Base-by-base conservation (phyloP, 2,888 invertebrate genomes). In the Heliconius hortense region DNA sequence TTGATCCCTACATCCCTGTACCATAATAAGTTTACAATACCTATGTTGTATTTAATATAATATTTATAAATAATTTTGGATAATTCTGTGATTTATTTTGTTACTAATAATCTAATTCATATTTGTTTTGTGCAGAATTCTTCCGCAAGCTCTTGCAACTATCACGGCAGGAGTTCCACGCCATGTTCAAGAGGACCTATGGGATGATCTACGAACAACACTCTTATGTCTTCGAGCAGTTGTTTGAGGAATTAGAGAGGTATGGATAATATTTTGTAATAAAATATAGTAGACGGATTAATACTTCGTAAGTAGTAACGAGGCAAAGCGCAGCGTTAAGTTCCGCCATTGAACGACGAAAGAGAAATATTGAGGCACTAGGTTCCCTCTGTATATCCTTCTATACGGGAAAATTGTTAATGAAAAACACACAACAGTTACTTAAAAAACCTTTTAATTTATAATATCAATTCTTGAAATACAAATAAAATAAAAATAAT, bases 131-230 rank as follows among this genome's bases (percentile, higher is more conserved):
- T 95, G n/a, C 96, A 98, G 98, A 96, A 85, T 97, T 97, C 91
- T 99, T 99, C 95, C 96, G 96, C 83, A 96, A 97, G 81, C 95
- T 99, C 84, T 94, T 99, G 89, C 95, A 95, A 82, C 96, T 96
- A 81, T 98, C 98, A 31, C 96, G 97, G 83, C 95, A 95, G 81
- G 98, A 97, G 87, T 98, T 99, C 89, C 98, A 99, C 92, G 96
- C 96, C 79, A 99, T 99, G 99, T 99, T 99, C 94, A 97, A 97
- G 86, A 95, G 96, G 82, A 99, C 99, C 0, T 99, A 99, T 93
- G 99, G 99, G 74, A 96, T 98, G 89, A 96, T 99, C 83, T 99
- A 99, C 94, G 97, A 98, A 87, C 97, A 98, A 87, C 98, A 99
- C 90, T 96, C 98, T 18, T 97, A 97, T 86, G 97, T 99, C 68